Percentiles rank a stretch among this genome's conserved stretches.
These are phyloP conservation scores for Taenioides sp. DNA, from an alignment of 2,797 vertebrate species.

Conservation along the genomic window DNA sequence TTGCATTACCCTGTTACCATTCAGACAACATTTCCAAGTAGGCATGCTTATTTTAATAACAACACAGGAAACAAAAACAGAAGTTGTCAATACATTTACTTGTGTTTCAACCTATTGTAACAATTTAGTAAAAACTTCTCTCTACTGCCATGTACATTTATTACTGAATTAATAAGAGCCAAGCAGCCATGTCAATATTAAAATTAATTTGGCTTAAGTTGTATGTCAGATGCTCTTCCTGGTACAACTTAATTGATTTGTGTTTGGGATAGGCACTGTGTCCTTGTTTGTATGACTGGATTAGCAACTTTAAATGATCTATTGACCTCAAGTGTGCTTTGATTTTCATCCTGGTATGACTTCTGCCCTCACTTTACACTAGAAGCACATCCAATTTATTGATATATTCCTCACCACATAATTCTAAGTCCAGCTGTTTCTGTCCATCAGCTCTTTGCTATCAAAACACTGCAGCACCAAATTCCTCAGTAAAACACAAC, in stretches of 20 bases:
- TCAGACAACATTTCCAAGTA: too few relatives aligned
- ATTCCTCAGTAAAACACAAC: conserved; percentile 39
- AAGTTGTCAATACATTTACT: too few relatives aligned
- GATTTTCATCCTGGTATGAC: not conserved
- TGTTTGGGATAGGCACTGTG: not conserved
- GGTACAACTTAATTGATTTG: not conserved
- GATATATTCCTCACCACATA: conserved; percentile 8
- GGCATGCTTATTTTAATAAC: too few relatives aligned
- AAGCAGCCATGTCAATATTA: not conserved
- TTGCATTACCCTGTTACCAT: too few relatives aligned
- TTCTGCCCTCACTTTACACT: not conserved
- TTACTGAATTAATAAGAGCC: too few relatives aligned
- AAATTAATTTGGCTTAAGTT: not conserved
- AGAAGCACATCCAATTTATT: conserved; percentile 6
- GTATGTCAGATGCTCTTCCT: not conserved
- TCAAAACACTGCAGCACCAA: conserved; percentile 27
- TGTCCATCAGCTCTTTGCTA: conserved; percentile 13
- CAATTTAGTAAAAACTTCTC: too few relatives aligned
- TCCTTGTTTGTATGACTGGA: not conserved
- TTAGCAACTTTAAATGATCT: not conserved
- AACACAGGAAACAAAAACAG: too few relatives aligned
- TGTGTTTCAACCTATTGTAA: too few relatives aligned
- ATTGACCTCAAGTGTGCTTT: not conserved
- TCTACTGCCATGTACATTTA: too few relatives aligned
- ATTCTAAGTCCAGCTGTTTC: conserved; percentile 42